phyloP scores from a whole-genome alignment of 2,797 vertebrate species.

The Danio albolineatus region DNA sequence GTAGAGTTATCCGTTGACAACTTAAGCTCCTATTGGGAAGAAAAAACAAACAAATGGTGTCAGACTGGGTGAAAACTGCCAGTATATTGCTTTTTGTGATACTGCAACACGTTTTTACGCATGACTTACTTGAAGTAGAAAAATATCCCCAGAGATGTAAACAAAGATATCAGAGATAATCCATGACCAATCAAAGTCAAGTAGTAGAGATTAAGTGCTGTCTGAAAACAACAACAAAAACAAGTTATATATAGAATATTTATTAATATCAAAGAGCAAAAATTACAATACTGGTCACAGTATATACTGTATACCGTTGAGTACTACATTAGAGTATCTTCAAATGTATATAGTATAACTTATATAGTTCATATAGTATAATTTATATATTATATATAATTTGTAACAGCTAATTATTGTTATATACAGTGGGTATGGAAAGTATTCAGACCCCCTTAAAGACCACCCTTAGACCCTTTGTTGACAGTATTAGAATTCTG shows the following conservation, averaged over 20 bases:
- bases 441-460: too few species aligned
- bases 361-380: too few species aligned
- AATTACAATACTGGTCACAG: not conserved
- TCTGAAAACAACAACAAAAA: constrained; percentile 73
- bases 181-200: constrained; percentile 93
- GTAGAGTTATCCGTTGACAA: constrained; percentile 97
- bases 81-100: not conserved
- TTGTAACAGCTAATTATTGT: too few species aligned
- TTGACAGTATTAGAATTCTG: too few species aligned
- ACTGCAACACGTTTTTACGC: not conserved
- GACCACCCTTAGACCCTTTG: too few species aligned
- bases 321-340: too few species aligned
- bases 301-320: too few species aligned
- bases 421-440: too few species aligned
- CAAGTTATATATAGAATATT: not conserved
- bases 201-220: constrained; percentile 91
- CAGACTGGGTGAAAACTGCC: not conserved
- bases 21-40: constrained; percentile 87
- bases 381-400: too few species aligned
- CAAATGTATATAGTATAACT: too few species aligned
- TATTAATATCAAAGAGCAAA: not conserved
- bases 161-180: constrained; percentile 89
- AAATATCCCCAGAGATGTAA: constrained; percentile 94
- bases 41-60: not conserved
- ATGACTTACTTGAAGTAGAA: constrained; percentile 96